Evolutionary conservation across 2,797 vertebrate species (phyloP), one percentile per base, ranked within the genome.

Genomic region (Sphenopsis melanotis): DNA sequence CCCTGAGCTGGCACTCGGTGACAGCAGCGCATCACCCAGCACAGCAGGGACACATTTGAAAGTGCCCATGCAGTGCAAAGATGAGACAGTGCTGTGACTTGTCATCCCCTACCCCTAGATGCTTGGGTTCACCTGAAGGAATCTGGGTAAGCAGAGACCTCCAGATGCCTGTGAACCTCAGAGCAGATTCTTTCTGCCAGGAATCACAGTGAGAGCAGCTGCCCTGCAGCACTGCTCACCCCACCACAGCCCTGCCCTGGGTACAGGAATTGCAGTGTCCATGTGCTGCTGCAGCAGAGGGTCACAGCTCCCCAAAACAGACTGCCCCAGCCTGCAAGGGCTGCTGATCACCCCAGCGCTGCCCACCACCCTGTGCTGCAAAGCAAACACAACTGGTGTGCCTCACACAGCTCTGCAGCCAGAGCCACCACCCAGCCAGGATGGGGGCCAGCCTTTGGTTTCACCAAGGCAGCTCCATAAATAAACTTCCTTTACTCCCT

Each of bases 211-310:
- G 41, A 32, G 50, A 77, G 36, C 53, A 69, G 49, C 72, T 14
- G 9, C 22, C 5, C 55, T 79, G 74, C 61, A 11, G 23, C 18
- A 8, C 70, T 32, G 89, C 8, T 39, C 6, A 6, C 12, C 50
- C 57, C 42, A 14, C 11, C 12, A 2, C 30, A 17, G 59, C 10
- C 29, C 81, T 49, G 6, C 36, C 59, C 50, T 2, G 36, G 19
- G 6, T 1, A 0, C 37, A 17, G 2, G 7, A 9, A 10, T 0
- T 4, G 36, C 64, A 12, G 32, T 1, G 0, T 22, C 17, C 19
- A 0, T 20, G 24, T 36, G 42, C 52, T 57, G 7, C 68, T 55
- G 69, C 53, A 32, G 63, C 6, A 4, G 44, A 20, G 70, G 36
- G 57, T 18, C 6, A 0, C 9, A 10, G 87, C 69, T 88, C 64